phyloP scores from a whole-genome alignment of 2,888 invertebrate genomes.

The Ophonus ardosiacus region DNA sequence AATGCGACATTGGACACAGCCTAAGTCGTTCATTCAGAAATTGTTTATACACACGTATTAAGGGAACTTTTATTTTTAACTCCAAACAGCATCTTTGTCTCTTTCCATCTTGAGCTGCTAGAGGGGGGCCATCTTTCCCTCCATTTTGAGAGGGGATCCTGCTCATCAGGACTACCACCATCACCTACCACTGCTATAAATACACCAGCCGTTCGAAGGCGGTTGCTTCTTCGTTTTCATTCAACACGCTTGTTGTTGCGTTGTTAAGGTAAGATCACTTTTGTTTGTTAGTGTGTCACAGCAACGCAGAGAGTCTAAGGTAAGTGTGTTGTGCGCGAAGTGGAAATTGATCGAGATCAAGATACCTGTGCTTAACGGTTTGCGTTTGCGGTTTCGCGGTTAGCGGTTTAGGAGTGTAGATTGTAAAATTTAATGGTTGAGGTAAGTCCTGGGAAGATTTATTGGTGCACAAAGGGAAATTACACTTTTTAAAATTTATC shows the following conservation, averaged over 20 bases:
- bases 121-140: constrained; percentile 16
- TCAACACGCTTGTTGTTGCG: constrained; percentile 41
- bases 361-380: constrained; percentile 33
- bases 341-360: neutral
- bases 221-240: constrained; percentile 42
- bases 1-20: too few relatives aligned
- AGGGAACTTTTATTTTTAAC: too few relatives aligned
- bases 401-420: constrained; percentile 22
- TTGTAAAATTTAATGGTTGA: constrained; percentile 26
- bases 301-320: constrained; percentile 7
- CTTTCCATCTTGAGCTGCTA: neutral
- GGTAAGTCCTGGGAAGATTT: constrained; percentile 11
- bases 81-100: too few relatives aligned
- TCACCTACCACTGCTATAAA: constrained; percentile 39
- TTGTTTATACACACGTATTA: too few relatives aligned
- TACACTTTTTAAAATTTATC: neutral
- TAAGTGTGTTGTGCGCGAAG: constrained; percentile 44
- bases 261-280: constrained; percentile 45
- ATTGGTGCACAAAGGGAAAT: too few relatives aligned
- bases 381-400: constrained; percentile 15
- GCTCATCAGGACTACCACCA: constrained; percentile 32
- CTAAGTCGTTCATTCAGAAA: too few relatives aligned
- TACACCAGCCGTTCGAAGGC: constrained; percentile 11
- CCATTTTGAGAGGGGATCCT: constrained; percentile 18
- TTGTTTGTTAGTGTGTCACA: constrained; percentile 39